Conservation (phyloP, 2,797 vertebrate genomes). For the Hydrocynus forskahlii region DNA sequence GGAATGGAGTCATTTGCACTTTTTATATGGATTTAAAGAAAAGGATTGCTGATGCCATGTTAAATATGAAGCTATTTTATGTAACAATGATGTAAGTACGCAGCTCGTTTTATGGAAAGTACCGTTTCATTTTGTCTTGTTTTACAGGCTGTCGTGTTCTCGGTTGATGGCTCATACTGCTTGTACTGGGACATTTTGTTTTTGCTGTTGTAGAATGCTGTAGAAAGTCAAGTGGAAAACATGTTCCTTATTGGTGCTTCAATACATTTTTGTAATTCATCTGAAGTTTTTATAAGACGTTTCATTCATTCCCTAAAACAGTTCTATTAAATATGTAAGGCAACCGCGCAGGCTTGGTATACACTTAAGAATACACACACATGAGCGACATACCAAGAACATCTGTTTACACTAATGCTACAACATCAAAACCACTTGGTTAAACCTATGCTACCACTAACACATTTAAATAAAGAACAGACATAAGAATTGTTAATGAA, state of each 20-base stretch:
- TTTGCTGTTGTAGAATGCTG: constrained; percentile 43
- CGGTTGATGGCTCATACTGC: constrained; percentile 1
- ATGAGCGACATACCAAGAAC: neutral
- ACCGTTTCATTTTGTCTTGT: constrained; percentile 17
- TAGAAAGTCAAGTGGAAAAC: constrained; percentile 36
- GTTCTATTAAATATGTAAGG: neutral
- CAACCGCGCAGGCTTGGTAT: neutral
- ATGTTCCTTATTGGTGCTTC: constrained; percentile 30
- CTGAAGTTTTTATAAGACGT: neutral
- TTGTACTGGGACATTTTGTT: constrained; percentile 21
- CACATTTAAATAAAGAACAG: neutral
- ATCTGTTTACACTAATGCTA: neutral
- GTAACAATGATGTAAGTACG: constrained; percentile 48
- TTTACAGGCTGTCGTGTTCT: constrained; percentile 13
- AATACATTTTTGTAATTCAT: constrained; percentile 39
- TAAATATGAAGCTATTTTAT: constrained; percentile 55
- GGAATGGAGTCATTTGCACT: constrained; percentile 54
- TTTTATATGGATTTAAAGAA: constrained; percentile 55
- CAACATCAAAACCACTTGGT: neutral
- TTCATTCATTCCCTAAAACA: constrained; percentile 11
- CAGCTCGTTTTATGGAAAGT: constrained; percentile 29
- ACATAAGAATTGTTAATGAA: constrained; percentile 28
- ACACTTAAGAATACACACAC: neutral
- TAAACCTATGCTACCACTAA: too few relatives aligned
- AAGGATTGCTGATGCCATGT: constrained; percentile 49